These are phyloP conservation scores for Trematocara unimaculatum DNA, from an alignment of 2,113 vertebrate genomes.

Conservation along the genomic window DNA sequence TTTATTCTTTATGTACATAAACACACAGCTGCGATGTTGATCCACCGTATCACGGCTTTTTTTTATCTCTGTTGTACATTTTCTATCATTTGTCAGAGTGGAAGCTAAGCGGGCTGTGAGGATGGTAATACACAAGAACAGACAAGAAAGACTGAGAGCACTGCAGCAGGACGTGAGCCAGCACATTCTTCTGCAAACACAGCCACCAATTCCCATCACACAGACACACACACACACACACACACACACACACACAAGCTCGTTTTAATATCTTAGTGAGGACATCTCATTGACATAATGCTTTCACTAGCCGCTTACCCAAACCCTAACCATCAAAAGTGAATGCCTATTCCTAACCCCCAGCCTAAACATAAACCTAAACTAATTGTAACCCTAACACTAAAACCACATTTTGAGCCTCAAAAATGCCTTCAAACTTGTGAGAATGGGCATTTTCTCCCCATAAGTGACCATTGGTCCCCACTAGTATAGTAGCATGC, in stretches of 20 bases:
- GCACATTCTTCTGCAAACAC: neutral
- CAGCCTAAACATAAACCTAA: neutral
- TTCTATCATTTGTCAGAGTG: neutral
- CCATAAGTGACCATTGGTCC: neutral
- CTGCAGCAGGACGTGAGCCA: constrained; percentile 5
- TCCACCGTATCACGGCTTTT: neutral
- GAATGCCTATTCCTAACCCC: neutral
- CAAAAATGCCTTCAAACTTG: neutral
- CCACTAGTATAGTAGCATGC: neutral
- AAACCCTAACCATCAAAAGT: neutral
- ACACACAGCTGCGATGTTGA: neutral
- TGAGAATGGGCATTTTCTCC: neutral
- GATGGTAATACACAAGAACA: neutral
- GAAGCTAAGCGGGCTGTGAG: neutral
- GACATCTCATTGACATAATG: neutral
- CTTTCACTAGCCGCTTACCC: neutral
- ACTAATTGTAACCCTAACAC: neutral
- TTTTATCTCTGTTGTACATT: neutral
- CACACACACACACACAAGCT: neutral
- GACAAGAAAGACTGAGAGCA: neutral
- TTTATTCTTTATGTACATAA: neutral
- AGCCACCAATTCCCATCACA: neutral
- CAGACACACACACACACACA: neutral
- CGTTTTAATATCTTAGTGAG: neutral
- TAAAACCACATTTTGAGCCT: neutral